A percentile compares a stretch with the other conserved stretches of the same genome.
These are phyloP conservation scores for Megamerina dolium DNA, from an alignment of 2,888 invertebrate genomes.

Conservation along the genomic window DNA sequence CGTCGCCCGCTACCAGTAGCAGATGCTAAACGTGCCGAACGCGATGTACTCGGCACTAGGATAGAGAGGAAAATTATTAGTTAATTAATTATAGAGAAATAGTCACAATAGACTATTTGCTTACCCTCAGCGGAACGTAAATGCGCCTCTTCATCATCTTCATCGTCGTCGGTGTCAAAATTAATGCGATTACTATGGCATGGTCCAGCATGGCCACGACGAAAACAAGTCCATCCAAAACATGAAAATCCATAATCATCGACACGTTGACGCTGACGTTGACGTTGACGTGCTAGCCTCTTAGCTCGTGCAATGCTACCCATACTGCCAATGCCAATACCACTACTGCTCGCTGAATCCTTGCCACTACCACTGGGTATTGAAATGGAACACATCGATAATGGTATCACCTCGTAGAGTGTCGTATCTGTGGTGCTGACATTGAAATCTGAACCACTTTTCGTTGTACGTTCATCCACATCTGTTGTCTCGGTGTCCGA, in stretches of 20 bases:
- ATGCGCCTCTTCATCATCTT: constrained; percentile 43
- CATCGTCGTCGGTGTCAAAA: constrained; percentile 27
- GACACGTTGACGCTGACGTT: constrained; percentile 26
- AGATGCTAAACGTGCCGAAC: too few relatives aligned
- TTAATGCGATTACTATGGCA: constrained; percentile 16
- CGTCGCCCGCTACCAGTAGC: too few relatives aligned
- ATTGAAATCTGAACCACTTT: constrained; percentile 34
- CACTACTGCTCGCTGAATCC: constrained; percentile 17
- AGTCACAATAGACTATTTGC: too few relatives aligned
- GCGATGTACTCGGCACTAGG: too few relatives aligned
- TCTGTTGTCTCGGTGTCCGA: constrained; percentile 59
- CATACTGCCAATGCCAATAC: constrained; percentile 32
- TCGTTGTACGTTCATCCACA: constrained; percentile 36
- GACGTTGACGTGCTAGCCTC: constrained; percentile 19
- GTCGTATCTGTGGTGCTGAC: constrained; percentile 44
- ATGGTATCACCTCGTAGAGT: constrained; percentile 59
- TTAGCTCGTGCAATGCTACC: too few relatives aligned
- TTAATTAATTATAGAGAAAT: too few relatives aligned
- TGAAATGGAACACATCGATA: constrained; percentile 56
- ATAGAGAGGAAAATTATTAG: too few relatives aligned
- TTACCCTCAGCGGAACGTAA: constrained; percentile 35
- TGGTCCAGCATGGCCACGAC: constrained; percentile 21
- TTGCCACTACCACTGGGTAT: constrained; percentile 28
- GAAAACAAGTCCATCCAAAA: constrained; percentile 29
- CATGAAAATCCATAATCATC: constrained; percentile 22